These are phyloP conservation scores for Elephas maximus DNA, from an alignment of 2,113 vertebrate genomes.

Conservation along the genomic window DNA sequence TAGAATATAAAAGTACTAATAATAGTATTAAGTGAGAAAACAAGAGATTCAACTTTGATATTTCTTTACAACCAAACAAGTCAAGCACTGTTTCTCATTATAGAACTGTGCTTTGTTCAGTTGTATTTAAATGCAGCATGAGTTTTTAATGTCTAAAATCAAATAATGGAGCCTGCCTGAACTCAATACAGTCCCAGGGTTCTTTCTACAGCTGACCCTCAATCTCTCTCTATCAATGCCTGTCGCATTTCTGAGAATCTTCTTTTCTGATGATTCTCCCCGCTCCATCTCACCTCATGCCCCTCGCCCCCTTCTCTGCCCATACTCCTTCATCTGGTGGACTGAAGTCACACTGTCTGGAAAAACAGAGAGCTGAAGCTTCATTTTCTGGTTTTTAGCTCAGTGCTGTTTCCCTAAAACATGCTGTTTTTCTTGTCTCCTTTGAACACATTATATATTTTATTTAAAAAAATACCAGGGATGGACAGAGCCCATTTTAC, in stretches of 20 bases:
- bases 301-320: background rate
- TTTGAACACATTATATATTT: background rate
- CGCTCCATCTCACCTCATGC: background rate
- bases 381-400: background rate
- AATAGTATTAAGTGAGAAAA: background rate
- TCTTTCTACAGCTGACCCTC: background rate
- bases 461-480: background rate
- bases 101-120: background rate
- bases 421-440: background rate
- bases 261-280: background rate
- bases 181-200: background rate
- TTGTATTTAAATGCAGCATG: slow-evolving; percentile 29
- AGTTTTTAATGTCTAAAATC: slow-evolving; percentile 32
- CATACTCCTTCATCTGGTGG: background rate
- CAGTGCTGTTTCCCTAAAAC: background rate
- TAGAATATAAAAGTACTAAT: slow-evolving; percentile 1
- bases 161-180: background rate
- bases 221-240: background rate
- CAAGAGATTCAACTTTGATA: background rate
- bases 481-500: background rate
- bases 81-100: slow-evolving; percentile 13
- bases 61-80: slow-evolving; percentile 6
- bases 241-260: background rate
- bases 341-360: background rate
- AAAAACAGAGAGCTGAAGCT: background rate